These are phyloP conservation scores for Cepaea nemoralis DNA, from an alignment of 1,140 invertebrate genomes.

Conservation along the genomic window DNA sequence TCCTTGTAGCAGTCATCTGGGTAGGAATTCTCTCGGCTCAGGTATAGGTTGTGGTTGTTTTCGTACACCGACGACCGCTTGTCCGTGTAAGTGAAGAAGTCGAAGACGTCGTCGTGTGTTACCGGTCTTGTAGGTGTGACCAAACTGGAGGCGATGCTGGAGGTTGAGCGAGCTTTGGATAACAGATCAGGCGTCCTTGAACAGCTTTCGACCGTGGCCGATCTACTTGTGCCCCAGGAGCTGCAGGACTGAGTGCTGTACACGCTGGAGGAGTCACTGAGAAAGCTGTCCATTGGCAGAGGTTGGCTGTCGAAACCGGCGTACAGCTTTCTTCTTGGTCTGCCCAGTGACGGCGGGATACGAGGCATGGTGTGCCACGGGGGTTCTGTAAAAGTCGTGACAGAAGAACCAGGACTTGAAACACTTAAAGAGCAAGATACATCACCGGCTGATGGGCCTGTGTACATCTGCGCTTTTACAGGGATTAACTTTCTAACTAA, in stretches of 20 bases:
- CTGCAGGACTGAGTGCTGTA: conserved; percentile 19
- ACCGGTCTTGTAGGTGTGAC: not conserved
- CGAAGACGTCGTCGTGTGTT: not conserved
- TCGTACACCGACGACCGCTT: not conserved
- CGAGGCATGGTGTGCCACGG: not conserved
- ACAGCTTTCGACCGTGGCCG: not conserved
- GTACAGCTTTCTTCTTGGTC: conserved; percentile 29
- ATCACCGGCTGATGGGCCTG: not conserved
- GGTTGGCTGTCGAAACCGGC: conserved; percentile 40
- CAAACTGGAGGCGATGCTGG: not conserved
- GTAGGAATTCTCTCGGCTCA: not conserved
- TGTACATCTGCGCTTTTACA: not conserved
- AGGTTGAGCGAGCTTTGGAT: not conserved
- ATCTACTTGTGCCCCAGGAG: conserved; percentile 10
- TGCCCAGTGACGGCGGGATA: conserved; percentile 24
- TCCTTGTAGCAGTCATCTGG: not conserved
- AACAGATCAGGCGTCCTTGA: not conserved
- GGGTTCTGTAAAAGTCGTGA: not conserved
- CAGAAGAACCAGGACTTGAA: not conserved
- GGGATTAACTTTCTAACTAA: not conserved
- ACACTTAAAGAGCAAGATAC: not conserved
- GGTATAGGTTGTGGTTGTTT: conserved; percentile 20
- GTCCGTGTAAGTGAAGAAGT: conserved; percentile 1
- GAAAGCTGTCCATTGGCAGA: conserved; percentile 37
- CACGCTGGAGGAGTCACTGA: conserved; percentile 34